These are phyloP conservation scores for Bombyx huttoni DNA, from an alignment of 2,888 invertebrate genomes.

Conservation along the genomic window DNA sequence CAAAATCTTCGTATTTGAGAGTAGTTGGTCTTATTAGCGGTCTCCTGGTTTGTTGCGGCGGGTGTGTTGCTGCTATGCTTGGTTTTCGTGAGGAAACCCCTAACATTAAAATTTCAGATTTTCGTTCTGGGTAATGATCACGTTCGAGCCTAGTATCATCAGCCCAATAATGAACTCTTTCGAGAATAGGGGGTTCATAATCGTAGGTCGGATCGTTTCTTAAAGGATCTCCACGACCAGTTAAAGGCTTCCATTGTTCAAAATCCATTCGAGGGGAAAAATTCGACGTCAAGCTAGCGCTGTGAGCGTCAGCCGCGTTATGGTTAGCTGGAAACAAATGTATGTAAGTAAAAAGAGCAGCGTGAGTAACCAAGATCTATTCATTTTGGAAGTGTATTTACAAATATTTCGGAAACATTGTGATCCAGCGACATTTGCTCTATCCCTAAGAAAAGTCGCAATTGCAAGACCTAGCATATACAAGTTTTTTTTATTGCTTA, in stretches of 20 bases:
- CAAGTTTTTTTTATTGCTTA: no score
- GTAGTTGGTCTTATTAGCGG: constrained; percentile 29
- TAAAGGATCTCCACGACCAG: constrained; percentile 85
- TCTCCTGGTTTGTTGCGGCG: constrained; percentile 18
- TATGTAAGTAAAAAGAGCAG: no score
- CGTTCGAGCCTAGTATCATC: constrained; percentile 75
- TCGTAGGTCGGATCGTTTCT: constrained; percentile 89
- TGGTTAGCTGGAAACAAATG: background rate
- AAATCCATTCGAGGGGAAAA: constrained; percentile 86
- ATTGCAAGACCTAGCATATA: no score
- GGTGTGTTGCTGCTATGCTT: constrained; percentile 49
- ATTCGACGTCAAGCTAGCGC: constrained; percentile 37
- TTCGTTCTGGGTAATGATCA: constrained; percentile 68
- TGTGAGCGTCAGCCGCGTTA: background rate
- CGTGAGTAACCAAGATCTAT: no score
- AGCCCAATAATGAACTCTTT: constrained; percentile 86
- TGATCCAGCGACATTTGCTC: no score
- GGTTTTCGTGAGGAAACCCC: constrained; percentile 80
- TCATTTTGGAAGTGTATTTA: no score
- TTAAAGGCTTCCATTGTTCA: constrained; percentile 85
- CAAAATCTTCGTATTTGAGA: constrained; percentile 62
- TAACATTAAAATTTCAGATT: constrained; percentile 78
- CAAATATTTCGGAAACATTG: no score
- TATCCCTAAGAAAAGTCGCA: no score
- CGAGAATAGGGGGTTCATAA: constrained; percentile 85